Evolutionary conservation across 2,888 invertebrate species (phyloP), one percentile per base, ranked within the genome.

Genomic region (Tiliacea aurago): DNA sequence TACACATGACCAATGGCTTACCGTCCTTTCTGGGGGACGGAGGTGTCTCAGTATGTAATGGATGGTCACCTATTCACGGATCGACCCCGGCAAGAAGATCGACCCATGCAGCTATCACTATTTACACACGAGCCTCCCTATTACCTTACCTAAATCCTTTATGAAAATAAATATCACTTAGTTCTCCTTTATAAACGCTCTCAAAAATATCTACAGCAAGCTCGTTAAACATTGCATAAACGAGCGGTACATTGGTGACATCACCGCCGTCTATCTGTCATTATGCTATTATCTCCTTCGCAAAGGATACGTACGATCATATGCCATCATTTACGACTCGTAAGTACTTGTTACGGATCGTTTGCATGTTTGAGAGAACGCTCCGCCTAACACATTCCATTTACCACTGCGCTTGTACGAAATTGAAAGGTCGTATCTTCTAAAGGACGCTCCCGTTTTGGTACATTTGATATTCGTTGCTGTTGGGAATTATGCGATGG

Each of bases 281-380:
- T 85, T 85, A 80, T n/a, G 63, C 76, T 78, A 87, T 86, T 87
- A 86, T 78, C 78, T 73, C 70, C 67, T 58, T 72, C 49, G 85
- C 76, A 76, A 78, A 83, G 86, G 84, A 86, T 84, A 84, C 72
- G 75, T 73, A 70, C 76, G 78, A 85, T 80, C 86, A 84, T 86
- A 80, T 75, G 76, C 82, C 78, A 86, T 80, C 86, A 82, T 86
- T 85, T 82, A 80, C 86, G 84, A 81, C 67, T 82, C 80, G 33
- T 84, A 79, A 84, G 86, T 80, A 80, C 76, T 84, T 78, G 82
- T 83, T 76, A 77, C 69, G 51, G 70, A 73, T 63, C 76, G 73
- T 83, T 80, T 83, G 74, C 81, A 81, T 87, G 77, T 87, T 80
- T 82, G 76, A 78, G 70, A 61, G 67, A 70, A 66, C 74, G 63